phyloP scores from a whole-genome alignment of 1,140 invertebrate species.

The Periplaneta americana region DNA sequence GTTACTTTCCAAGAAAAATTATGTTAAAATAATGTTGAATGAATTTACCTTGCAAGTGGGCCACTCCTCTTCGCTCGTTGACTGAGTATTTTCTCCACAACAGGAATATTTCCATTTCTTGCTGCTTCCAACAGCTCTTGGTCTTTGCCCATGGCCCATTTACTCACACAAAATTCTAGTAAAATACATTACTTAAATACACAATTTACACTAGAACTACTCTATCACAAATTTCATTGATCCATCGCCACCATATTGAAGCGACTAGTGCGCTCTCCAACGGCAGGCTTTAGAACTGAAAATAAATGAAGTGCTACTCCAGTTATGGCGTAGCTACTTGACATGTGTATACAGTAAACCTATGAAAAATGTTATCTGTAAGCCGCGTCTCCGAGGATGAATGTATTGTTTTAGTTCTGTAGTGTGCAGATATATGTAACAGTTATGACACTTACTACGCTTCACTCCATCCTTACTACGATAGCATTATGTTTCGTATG shows the following conservation, averaged over 20 bases:
- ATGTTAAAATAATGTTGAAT: background rate
- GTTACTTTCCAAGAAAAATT: background rate
- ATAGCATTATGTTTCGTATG: background rate
- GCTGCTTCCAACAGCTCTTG: slow-evolving; percentile 94
- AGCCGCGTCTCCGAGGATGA: background rate
- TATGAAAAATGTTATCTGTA: background rate
- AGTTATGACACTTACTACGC: background rate
- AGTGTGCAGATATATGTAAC: background rate
- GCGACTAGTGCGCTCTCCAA: slow-evolving; percentile 44
- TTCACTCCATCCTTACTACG: background rate
- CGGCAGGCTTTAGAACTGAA: slow-evolving; percentile 28
- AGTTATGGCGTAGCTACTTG: background rate
- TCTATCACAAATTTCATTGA: slow-evolving; percentile 65
- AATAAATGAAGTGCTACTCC: slow-evolving; percentile 11
- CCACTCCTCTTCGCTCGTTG: slow-evolving; percentile 87
- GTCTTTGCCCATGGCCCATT: slow-evolving; percentile 87
- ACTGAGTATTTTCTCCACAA: slow-evolving; percentile 86
- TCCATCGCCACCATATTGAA: slow-evolving; percentile 63
- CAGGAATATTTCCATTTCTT: slow-evolving; percentile 79
- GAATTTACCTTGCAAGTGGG: slow-evolving; percentile 78
- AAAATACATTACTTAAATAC: slow-evolving; percentile 46
- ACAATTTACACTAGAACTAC: slow-evolving; percentile 48
- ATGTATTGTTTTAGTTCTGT: background rate
- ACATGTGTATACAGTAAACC: background rate
- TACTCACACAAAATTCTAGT: slow-evolving; percentile 41